Conservation (phyloP, 2,797 vertebrate species). For the Chanos chanos region DNA sequence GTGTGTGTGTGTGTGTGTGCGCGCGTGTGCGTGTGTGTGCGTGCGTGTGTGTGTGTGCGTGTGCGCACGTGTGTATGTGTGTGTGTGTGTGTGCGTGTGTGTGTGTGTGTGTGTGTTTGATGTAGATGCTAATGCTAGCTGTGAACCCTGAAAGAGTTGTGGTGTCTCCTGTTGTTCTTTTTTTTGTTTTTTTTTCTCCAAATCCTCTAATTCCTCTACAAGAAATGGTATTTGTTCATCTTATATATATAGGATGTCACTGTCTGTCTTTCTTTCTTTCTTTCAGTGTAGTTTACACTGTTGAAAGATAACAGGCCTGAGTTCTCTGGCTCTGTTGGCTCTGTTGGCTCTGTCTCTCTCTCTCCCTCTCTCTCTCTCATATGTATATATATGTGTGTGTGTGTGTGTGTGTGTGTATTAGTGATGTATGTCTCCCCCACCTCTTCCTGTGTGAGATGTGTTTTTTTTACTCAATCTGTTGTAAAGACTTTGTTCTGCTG, state of each 20-base stretch:
- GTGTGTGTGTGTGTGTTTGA: background rate
- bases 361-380: background rate
- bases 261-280: conserved; percentile 8
- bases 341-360: background rate
- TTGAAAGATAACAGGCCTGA: conserved; percentile 16
- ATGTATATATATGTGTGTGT: conserved; percentile 2
- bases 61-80: background rate
- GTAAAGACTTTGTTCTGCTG: background rate
- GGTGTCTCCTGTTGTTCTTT: no score
- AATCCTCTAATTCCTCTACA: background rate
- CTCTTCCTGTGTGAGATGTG: background rate
- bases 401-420: background rate
- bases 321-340: background rate
- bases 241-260: background rate
- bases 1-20: background rate
- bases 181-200: no score
- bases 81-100: no score
- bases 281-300: conserved; percentile 34
- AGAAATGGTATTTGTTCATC: background rate
- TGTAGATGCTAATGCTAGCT: no score
- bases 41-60: background rate
- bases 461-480: background rate
- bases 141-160: no score
- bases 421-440: background rate
- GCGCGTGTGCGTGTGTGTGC: conserved; percentile 5